Base-by-base conservation (phyloP, 2,888 invertebrate genomes). In the Pogonocherus hispidulus region DNA sequence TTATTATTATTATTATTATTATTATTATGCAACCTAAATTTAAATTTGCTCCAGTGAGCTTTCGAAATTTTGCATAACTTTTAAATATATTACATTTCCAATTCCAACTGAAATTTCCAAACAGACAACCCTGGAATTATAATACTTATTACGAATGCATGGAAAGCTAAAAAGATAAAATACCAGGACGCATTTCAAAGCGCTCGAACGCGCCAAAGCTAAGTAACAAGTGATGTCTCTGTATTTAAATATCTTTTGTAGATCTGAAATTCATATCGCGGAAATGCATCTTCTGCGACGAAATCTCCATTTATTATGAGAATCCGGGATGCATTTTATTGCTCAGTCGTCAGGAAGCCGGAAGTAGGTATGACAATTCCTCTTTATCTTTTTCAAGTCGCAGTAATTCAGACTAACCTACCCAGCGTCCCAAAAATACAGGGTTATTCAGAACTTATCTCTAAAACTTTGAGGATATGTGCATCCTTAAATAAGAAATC, bases 201-300 rank as follows among this genome's bases (percentile, higher is more conserved):
- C 11, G 14, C 2, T 14, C 0, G 2, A 41, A n/a, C 41, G 41
- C 11, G 5, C 16, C 41, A 5, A 14, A 41, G n/a, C 41, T 14
- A 5, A 1, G 14, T n/a, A 41, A 41, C 41, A 41, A 41, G 41
- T n/a, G 41, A 41, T 41, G 41, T 16, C n/a, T n/a, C 41, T 41
- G 41, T 16, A 41, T 2, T 41, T 41, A 41, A 41, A 41, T 41
- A 16, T 9, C 41, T 41, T 41, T 41, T 41, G n/a, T 41, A 16
- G n/a, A 41, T 41, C 41, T 41, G 41, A 41, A 41, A n/a, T 41
- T 41, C 41, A 41, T 41, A 41, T 41, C 41, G 41, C n/a, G 5
- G n/a, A 41, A 16, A 41, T 41, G 41, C 41, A 41, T n/a, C 14
- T 5, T 9, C 14, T 41, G n/a, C 0, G n/a, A n/a, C 4, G 41